A percentile compares a stretch with the other conserved stretches of the same genome.
Evolutionary conservation across 2,113 vertebrate species (phyloP).

Genomic region (Cettia cetti): DNA sequence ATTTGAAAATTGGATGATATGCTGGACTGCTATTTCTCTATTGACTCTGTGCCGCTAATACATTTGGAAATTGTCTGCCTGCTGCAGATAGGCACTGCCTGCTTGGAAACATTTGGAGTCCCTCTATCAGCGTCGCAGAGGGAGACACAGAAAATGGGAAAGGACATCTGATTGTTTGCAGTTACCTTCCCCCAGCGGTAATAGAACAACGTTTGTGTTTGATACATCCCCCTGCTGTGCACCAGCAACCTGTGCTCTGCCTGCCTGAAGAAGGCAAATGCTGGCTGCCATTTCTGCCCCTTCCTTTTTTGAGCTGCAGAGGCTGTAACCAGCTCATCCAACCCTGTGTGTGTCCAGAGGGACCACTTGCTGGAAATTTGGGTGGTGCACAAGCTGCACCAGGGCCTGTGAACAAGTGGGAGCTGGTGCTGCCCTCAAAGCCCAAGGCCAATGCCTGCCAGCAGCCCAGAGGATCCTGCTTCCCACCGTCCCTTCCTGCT

Average conservation of each 20-base stretch:
- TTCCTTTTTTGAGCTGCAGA: not conserved
- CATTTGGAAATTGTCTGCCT: constrained; percentile 54
- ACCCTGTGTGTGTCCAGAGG: too few species aligned
- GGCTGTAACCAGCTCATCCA: not conserved
- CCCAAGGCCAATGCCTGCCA: fast-evolving
- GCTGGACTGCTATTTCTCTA: constrained; percentile 52
- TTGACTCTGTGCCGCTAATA: constrained; percentile 50
- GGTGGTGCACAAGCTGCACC: not conserved
- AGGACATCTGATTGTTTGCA: constrained; percentile 37
- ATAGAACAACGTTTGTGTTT: not conserved
- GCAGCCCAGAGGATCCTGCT: fast-evolving
- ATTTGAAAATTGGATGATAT: constrained; percentile 61
- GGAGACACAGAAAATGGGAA: constrained; percentile 33
- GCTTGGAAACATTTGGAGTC: constrained; percentile 37
- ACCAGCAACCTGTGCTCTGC: not conserved
- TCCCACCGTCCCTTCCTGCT: fast-evolving
- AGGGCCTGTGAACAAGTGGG: not conserved
- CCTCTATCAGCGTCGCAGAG: constrained; percentile 34
- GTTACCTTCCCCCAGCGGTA: constrained; percentile 9
- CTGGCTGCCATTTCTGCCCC: not conserved
- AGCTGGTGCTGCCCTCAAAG: fast-evolving
- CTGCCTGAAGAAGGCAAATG: not conserved
- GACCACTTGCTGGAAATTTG: not conserved
- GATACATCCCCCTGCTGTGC: not conserved
- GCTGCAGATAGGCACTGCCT: constrained; percentile 53